Base-by-base conservation (phyloP, 1,140 invertebrate genomes). In the Acromyrmex charruanus region DNA sequence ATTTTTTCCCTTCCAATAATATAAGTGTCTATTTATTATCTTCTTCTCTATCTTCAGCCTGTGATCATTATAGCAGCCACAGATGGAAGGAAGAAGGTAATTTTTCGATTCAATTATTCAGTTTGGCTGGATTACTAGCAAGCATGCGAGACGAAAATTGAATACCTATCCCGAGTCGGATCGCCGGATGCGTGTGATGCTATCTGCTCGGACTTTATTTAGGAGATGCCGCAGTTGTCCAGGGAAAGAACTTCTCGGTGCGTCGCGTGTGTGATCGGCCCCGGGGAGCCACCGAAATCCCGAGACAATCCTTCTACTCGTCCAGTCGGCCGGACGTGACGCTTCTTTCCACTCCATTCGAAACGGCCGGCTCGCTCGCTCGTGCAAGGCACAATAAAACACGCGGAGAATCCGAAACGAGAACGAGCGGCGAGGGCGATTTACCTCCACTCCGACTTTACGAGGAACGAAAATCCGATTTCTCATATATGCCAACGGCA, bases 401-500 rank as follows among this genome's bases (percentile, higher is more conserved):
- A 51, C n/a, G 39, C 39, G 25, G 44, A 51, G 87, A 88, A 88
- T 88, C 55, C 84, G 59, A 88, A 72, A 80, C 66, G 75, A 80
- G 51, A 16, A 66, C 35, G 59, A 25, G 12, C 28, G 31, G 31
- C 59, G 53, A 74, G 68, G 16, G 16, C 71, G 80, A 79, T 88
- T 71, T 72, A 72, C 49, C 51, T 35, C 12, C 21, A 25, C 65
- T n/a, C 7, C 51, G 21, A 6, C 28, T 88, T 72, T 58, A 68
- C 14, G 68, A 74, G 55, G 25, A 77, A 71, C 68, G 74, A 79
- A 88, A 88, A 88, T 88, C 77, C 87, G 84, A 88, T 88, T 79
- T 66, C 49, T 79, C 74, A n/a, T 88, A 39, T 59, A 25, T 58
- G 28, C 14, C 25, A 55, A 31, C 39, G 28, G 59, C 69, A 51